A percentile compares a stretch with the other conserved stretches of the same genome.
Conservation (phyloP, 1,140 invertebrate species). For the Argopecten irradians region DNA sequence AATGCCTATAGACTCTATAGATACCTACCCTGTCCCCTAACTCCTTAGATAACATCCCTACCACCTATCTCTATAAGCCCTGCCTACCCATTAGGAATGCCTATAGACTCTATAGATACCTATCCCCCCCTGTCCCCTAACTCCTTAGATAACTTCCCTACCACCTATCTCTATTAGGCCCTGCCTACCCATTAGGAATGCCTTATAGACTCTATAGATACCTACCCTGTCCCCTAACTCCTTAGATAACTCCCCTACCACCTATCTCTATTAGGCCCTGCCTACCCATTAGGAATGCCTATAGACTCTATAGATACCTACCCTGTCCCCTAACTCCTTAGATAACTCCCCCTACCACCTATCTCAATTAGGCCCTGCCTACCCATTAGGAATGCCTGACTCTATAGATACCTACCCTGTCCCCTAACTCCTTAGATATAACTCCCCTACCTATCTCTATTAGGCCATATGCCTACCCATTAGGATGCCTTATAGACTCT, state of each 20-base stretch:
- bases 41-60: not conserved
- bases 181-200: no score
- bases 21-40: not conserved
- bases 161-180: no score
- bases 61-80: not conserved
- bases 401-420: not conserved
- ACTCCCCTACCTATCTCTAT: no score
- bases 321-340: not conserved
- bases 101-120: no score
- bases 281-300: no score
- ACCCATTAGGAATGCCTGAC: not conserved
- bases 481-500: no score
- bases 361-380: not conserved
- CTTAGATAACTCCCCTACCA: no score
- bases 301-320: not conserved
- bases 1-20: not conserved
- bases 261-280: no score
- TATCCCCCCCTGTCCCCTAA: no score
- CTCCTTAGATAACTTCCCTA: no score
- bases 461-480: no score
- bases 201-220: not conserved
- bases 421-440: not conserved
- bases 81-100: not conserved
- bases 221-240: not conserved
- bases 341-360: not conserved